Base-by-base conservation (phyloP, 1,140 invertebrate genomes). In the Drosophila baimaii region DNA sequence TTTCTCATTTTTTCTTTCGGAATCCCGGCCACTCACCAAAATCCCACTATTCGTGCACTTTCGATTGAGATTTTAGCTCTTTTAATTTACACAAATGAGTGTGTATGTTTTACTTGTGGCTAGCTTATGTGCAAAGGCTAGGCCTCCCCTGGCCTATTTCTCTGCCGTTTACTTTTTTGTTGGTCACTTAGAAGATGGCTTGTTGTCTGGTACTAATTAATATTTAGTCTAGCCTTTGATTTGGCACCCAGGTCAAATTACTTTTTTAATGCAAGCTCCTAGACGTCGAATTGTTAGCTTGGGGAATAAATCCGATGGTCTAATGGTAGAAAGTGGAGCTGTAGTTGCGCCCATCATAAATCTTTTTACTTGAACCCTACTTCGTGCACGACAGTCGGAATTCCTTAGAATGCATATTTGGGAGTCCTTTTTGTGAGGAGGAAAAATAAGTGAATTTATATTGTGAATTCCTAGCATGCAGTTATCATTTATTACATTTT, bases 401-500 rank as follows among this genome's bases (percentile, higher is more conserved):
- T 41, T 41, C 19, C 25, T 23, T 41, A 7, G 27, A 39, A 58
- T 63, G n/a, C 7, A 23, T 31, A 17, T 58, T 41, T 57, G 13
- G 0, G 15, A 23, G 49, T 31, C 35, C 51, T n/a, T 57, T 54
- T 17, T 17, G 37, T 37, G 21, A n/a, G 41, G 27, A 29, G 29
- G n/a, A 9, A 25, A 21, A 39, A 31, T 37, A 31, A 27, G 23
- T 69, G 31, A 58, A 58, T 52, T 76, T 39, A 65, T 73, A 76
- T 76, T 71, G 57, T 52, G 43, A 62, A 82, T 81, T 82, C 63
- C 51, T 47, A 43, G 51, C 58, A 55, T 35, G 46, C 59, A 65
- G 51, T 57, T 76, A 64, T 77, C 71, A 78, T 79, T 83, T 83
- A 83, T 83, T 83, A 68, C 71, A 83, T 83, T 83, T 46, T 71